Conservation (phyloP, 2,797 vertebrate genomes). For the Acanthornis magna region DNA sequence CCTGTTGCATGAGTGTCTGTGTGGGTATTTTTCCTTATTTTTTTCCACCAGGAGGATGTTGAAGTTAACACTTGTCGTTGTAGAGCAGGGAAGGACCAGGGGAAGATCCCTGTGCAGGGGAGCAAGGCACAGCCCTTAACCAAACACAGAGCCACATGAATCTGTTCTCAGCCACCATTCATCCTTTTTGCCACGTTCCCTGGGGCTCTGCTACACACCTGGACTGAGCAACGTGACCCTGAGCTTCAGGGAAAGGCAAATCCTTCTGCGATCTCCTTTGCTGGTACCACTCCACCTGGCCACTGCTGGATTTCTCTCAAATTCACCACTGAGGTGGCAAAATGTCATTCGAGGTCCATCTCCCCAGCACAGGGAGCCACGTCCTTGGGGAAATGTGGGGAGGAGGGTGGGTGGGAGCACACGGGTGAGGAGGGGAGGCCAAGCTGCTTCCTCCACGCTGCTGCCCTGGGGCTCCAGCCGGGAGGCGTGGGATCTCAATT, state of each 20-base stretch:
- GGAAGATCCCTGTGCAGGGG: background rate
- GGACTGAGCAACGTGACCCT: background rate
- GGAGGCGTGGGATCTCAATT: constrained; percentile 15
- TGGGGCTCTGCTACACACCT: background rate
- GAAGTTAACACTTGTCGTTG: constrained; percentile 34
- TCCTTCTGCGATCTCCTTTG: background rate
- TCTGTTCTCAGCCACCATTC: background rate
- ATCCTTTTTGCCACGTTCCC: background rate
- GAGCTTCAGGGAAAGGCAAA: background rate
- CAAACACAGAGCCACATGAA: background rate
- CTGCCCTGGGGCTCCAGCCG: background rate
- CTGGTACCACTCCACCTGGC: background rate
- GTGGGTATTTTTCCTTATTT: background rate
- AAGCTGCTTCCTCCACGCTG: background rate
- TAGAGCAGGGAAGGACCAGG: background rate
- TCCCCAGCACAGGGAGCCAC: background rate
- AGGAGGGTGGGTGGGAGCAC: background rate
- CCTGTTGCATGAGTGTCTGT: background rate
- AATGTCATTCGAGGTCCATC: background rate
- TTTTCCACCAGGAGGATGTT: constrained; percentile 5
- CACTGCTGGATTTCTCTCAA: background rate
- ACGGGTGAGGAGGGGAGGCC: background rate
- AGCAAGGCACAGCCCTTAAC: background rate
- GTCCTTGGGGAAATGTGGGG: accelerated
- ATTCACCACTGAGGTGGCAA: background rate